Evolutionary conservation across 1,140 invertebrate species (phyloP).

Genomic region (Asbolus verrucosus): DNA sequence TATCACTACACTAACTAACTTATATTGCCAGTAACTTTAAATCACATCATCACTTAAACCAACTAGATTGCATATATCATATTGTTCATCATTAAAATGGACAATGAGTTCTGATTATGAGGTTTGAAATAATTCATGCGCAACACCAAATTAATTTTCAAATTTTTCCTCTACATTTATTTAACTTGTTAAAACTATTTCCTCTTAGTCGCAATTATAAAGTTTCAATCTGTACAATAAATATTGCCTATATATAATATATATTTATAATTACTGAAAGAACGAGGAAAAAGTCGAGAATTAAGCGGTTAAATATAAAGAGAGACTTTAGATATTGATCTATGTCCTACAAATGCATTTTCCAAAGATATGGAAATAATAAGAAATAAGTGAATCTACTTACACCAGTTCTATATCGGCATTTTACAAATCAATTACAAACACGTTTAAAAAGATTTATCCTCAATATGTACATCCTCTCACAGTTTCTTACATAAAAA

Average conservation of each 20-base stretch:
- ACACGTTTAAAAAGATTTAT: constrained; percentile 26
- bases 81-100: too few relatives aligned
- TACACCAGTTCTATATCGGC: constrained; percentile 24
- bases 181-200: not conserved
- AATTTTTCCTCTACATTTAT: constrained; percentile 8
- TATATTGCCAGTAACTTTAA: too few relatives aligned
- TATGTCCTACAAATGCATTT: constrained; percentile 20
- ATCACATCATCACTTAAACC: too few relatives aligned
- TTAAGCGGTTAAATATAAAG: constrained; percentile 5
- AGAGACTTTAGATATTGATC: not conserved
- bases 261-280: not conserved
- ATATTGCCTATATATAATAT: not conserved
- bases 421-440: not conserved
- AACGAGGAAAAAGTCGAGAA: constrained; percentile 15
- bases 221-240: not conserved
- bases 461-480: constrained; percentile 14
- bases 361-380: constrained; percentile 18
- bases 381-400: constrained; percentile 32
- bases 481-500: constrained; percentile 9
- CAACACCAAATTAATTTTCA: not conserved
- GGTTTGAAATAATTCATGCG: not conserved
- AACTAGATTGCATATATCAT: too few relatives aligned
- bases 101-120: too few relatives aligned
- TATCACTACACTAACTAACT: too few relatives aligned
- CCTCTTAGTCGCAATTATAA: not conserved